Evolutionary conservation across 2,113 vertebrate species (phyloP), one percentile per base, ranked within the genome.

Genomic region (Mystacornis crossleyi): DNA sequence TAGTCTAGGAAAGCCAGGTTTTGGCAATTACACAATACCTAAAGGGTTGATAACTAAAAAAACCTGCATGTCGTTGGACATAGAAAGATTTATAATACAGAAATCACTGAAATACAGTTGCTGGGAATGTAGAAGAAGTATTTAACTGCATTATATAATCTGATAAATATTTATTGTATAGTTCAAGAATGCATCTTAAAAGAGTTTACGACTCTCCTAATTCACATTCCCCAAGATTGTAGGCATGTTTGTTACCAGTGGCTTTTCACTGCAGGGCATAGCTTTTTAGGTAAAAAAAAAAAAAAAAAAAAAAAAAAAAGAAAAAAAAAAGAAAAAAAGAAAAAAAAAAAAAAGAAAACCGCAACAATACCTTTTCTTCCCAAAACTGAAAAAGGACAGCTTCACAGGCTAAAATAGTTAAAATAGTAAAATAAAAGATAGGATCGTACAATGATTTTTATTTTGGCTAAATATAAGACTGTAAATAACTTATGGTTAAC

Each of bases 41-140:
- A 43, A 82, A 72, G 18, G 2, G 5, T 14, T 23, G 20, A 24
- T 55, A 75, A 40, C 3, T 57, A 53, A 93, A 72, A 66, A 66
- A 71, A 2, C 13, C 13, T 47, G 14, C 4, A 17, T 47, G 29
- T 25, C 0, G 0, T 19, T 84, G 43, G 25, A 50, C 28, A 29
- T 15, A 34, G 28, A 20, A 65, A 73, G 8, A n/a, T 66, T 29
- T 89, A 12, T 43, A 81, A 77, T 40, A 55, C 10, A 86, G 34
- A 92, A 15, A 12, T 83, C 2, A 3, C 24, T 77, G 60, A 34
- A 50, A 77, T 6, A 62, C 9, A 78, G 20, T 19, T 26, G 31
- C 16, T 26, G 60, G 17, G 7, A 62, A 62, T 42, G 29, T 36
- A 60, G 40, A 42, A 89, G 42, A 78, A 58, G 7, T 12, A 72